Conservation (phyloP, 2,113 vertebrate genomes). For the Chascanopsetta lugubris region DNA sequence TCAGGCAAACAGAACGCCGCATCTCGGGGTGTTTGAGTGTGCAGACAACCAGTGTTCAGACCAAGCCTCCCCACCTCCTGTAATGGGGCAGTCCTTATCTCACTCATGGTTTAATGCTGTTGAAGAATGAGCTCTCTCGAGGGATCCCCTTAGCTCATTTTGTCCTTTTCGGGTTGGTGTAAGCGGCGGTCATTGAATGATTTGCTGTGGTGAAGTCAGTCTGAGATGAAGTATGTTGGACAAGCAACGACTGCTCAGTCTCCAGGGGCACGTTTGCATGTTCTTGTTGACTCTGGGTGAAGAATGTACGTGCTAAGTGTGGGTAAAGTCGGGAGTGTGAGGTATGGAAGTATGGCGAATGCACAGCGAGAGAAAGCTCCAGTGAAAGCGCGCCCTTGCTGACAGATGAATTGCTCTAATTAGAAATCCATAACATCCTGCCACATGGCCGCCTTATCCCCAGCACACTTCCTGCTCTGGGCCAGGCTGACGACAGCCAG, state of each 20-base stretch:
- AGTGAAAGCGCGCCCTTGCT: conserved; percentile 96
- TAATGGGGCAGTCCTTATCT: conserved; percentile 59
- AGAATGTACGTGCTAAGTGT: conserved; percentile 50
- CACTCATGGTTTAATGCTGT: conserved; percentile 50
- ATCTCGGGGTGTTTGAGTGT: conserved; percentile 33
- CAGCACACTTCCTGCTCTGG: conserved; percentile 98
- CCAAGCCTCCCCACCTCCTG: conserved; percentile 33
- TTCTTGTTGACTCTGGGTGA: conserved; percentile 48
- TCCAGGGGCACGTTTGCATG: conserved; percentile 31
- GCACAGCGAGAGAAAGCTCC: conserved; percentile 75
- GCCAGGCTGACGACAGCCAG: conserved; percentile 97
- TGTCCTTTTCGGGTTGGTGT: conserved; percentile 45
- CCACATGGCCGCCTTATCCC: conserved; percentile 99
- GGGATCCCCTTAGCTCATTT: conserved; percentile 46
- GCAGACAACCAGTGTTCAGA: conserved; percentile 45
- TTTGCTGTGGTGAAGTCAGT: conserved; percentile 57
- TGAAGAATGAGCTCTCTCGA: conserved; percentile 57
- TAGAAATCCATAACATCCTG: conserved; percentile 99
- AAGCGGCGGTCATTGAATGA: conserved; percentile 55
- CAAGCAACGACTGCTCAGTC: conserved; percentile 41
- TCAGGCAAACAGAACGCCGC: conserved; percentile 25
- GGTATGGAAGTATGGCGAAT: conserved; percentile 52
- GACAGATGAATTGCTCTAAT: conserved; percentile 99
- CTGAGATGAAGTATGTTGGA: conserved; percentile 41
- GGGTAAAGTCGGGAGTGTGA: conserved; percentile 59